Base-by-base conservation (phyloP, 2,113 vertebrate genomes). In the Lates calcarifer region DNA sequence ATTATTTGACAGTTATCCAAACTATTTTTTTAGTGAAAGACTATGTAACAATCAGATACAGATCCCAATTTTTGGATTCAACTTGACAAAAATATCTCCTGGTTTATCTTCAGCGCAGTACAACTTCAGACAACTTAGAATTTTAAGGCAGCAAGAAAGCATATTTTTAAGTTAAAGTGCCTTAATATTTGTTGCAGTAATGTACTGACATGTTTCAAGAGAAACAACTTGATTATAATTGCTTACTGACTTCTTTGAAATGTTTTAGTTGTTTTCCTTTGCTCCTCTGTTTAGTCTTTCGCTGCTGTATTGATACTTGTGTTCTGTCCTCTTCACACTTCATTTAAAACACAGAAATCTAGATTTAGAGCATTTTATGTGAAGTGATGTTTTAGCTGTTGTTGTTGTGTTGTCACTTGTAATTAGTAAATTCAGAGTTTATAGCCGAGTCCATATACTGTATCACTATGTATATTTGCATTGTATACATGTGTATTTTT, bases 151-250 rank as follows among this genome's bases (percentile, higher is more conserved):
- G 39, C 61, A 90, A 90, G 87, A 85, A 74, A 82, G 83, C 79
- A 81, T 86, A 75, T 81, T 89, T 93, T 93, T 92, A 81, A 89
- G 85, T 93, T 92, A 14, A 92, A 93, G 92, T 93, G 92, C 92
- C 92, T 93, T 93, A 92, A 91, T 91, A 93, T 93, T 89, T 91
- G 89, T 93, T 92, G 92, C 91, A 87, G 86, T 90, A 67, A 88
- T 82, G 41, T 87, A 76, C 64, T 58, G 24, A 87, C 79, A 84
- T 85, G 75, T 92, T 91, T 88, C 41, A 87, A 74, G 73, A 89
- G 76, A 78, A 81, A 86, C 75, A 71, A 71, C 62, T 73, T 61
- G 53, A 79, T 86, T 31, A 77, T 24, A 80, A 85, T 51, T 35
- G 73, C 87, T 91, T 86, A 70, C 14, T 55, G 43, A 80, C 80